Base-by-base conservation (phyloP, 2,888 invertebrate genomes). In the Meandrusa payeni region DNA sequence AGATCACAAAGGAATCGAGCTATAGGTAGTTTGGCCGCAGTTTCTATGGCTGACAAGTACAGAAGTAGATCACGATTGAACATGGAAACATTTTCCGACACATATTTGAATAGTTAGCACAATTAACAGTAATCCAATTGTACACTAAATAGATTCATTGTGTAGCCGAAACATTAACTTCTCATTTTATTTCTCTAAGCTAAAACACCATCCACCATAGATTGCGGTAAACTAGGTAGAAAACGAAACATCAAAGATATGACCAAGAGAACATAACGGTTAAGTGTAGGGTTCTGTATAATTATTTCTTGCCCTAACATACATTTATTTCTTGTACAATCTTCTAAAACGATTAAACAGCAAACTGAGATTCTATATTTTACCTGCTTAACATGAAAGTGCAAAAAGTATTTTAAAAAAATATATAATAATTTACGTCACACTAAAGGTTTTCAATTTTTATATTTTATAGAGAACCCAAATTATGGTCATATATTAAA, bases 1-100 rank as follows among this genome's bases (percentile, higher is more conserved):
- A 72, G 74, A 79, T 79, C 85, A 86, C 86, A 87, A 87, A 87
- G 86, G 79, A 86, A 83, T 78, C 67, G 72, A 70, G 67, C 59
- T 59, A n/a, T n/a, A 63, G 56, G 59, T 58, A 63, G 59, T 28
- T 29, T 19, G 36, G 10, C 41, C 36, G 33, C 40, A 34, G 46
- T 40, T 46, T 36, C 46, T 41, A 41, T 39, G 46, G 40, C 40
- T 46, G 41, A 46, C 44, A 45, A 45, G 28, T 9, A 39, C 33
- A 34, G 17, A 39, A 45, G 44, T 45, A 40, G 33, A 34, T 39
- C 39, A 45, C 39, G 5, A 11, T 45, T 24, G 24, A 13, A 39
- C 24, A 26, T 20, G 33, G n/a, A 28, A 39, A 34, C 44, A 45
- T 45, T 33, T 44, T 33, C 9, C 4, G 5, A 22, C 34, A 33